Conservation (phyloP, 1,140 invertebrate genomes). For the Trichoplusia ni region DNA sequence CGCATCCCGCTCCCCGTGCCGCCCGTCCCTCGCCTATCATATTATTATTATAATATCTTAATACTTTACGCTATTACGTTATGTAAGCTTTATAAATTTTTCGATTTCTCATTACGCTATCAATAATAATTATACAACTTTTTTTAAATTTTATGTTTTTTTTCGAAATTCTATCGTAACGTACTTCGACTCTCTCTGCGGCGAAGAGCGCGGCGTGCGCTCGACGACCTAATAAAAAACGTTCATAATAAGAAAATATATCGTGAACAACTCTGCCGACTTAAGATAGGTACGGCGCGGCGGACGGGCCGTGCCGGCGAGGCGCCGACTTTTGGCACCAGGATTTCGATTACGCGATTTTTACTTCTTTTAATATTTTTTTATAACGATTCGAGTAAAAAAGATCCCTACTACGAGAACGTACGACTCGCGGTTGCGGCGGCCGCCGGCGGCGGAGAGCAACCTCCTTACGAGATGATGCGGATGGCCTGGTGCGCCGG, state of each 20-base stretch:
- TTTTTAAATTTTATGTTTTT: conserved; percentile 80
- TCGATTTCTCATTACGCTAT: conserved; percentile 80
- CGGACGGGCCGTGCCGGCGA: conserved; percentile 79
- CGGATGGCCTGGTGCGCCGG: conserved; percentile 91
- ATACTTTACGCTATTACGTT: conserved; percentile 81
- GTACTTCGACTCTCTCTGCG: conserved; percentile 76
- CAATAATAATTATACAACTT: conserved; percentile 81
- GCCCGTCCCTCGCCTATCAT: conserved; percentile 65
- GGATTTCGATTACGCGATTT: conserved; percentile 81
- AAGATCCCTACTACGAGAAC: conserved; percentile 61
- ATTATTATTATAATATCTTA: conserved; percentile 78
- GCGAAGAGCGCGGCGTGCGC: conserved; percentile 61
- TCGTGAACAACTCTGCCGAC: conserved; percentile 80
- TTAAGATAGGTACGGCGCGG: conserved; percentile 78
- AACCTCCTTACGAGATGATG: conserved; percentile 76
- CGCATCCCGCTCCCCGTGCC: conserved; percentile 59
- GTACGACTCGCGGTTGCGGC: conserved; percentile 35
- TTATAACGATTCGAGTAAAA: conserved; percentile 81
- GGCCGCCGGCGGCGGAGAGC: conserved; percentile 40
- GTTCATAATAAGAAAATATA: conserved; percentile 82
- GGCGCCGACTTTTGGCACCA: conserved; percentile 81
- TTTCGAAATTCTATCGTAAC: conserved; percentile 81
- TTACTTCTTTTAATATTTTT: conserved; percentile 72
- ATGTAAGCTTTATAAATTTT: conserved; percentile 81
- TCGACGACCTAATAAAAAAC: conserved; percentile 78